phyloP scores from a whole-genome alignment of 2,113 vertebrate genomes.

The Baryphthengus martii region DNA sequence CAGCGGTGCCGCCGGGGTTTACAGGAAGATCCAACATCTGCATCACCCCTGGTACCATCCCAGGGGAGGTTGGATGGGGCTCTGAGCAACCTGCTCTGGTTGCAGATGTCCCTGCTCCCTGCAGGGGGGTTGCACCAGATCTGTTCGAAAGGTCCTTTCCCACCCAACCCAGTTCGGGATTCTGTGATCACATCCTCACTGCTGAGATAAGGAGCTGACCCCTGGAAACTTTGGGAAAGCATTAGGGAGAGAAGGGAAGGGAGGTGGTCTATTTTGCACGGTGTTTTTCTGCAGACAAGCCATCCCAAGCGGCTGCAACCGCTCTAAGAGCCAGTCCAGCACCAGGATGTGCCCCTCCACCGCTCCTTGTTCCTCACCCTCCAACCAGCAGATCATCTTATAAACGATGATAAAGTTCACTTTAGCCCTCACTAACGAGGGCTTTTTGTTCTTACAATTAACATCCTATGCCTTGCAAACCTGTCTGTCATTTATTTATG shows the following conservation, averaged over 20 bases:
- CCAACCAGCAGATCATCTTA: accelerated
- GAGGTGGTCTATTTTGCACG: accelerated
- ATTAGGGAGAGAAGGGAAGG: too few species aligned
- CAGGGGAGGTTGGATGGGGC: neutral
- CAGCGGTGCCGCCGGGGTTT: accelerated
- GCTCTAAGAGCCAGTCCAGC: accelerated
- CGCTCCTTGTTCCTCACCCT: accelerated
- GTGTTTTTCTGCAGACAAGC: neutral
- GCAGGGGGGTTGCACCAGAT: neutral
- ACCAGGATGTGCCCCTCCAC: too few species aligned
- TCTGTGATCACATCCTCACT: accelerated
- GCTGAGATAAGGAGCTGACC: neutral
- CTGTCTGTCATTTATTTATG: accelerated
- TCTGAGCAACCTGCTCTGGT: neutral
- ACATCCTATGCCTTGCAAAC: neutral
- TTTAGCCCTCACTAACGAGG: neutral
- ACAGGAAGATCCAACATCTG: neutral
- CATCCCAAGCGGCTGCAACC: neutral
- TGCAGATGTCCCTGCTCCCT: neutral
- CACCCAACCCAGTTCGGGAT: too few species aligned
- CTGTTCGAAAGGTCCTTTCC: too few species aligned
- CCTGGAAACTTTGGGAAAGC: neutral
- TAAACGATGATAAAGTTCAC: neutral
- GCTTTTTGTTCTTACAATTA: neutral
- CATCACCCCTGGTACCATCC: neutral